Percentiles rank a stretch among this genome's conserved stretches.
These are phyloP conservation scores for Drosophila paulistorum DNA, from an alignment of 1,140 invertebrate species.

Conservation along the genomic window DNA sequence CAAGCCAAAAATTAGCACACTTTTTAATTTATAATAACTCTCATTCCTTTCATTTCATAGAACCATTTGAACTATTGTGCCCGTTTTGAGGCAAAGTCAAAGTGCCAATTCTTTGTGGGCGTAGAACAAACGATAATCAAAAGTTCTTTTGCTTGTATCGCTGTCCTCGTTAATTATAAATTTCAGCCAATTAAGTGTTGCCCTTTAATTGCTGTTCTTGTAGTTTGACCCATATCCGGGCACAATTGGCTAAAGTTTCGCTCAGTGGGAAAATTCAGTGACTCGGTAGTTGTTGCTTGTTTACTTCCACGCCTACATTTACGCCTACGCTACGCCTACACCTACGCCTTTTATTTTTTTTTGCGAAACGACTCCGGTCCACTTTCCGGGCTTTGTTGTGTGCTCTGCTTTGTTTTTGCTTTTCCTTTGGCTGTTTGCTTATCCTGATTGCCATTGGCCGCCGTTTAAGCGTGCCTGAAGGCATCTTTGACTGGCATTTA, in stretches of 20 bases:
- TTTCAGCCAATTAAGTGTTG: conserved; percentile 45
- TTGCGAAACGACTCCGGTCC: neutral
- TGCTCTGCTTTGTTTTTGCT: conserved; percentile 4
- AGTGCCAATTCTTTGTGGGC: neutral
- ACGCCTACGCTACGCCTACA: neutral
- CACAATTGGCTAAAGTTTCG: conserved; percentile 8
- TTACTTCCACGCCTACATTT: neutral
- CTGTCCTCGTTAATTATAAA: conserved; percentile 50
- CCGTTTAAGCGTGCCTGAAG: neutral
- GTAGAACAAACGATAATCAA: neutral
- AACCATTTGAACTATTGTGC: no score
- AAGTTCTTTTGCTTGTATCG: neutral
- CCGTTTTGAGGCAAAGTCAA: neutral
- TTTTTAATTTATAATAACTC: no score
- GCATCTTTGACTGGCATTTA: conserved; percentile 15
- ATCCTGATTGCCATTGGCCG: conserved; percentile 17
- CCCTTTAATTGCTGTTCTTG: conserved; percentile 46
- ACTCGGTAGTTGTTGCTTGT: neutral
- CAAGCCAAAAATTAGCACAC: no score
- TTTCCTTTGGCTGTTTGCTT: conserved; percentile 11
- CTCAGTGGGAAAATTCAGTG: neutral
- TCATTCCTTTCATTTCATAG: no score
- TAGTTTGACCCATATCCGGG: conserved; percentile 48
- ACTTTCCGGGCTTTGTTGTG: neutral
- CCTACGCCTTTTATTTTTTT: conserved; percentile 1